phyloP scores from a whole-genome alignment of 2,888 invertebrate species.

The Zonitis immaculata region DNA sequence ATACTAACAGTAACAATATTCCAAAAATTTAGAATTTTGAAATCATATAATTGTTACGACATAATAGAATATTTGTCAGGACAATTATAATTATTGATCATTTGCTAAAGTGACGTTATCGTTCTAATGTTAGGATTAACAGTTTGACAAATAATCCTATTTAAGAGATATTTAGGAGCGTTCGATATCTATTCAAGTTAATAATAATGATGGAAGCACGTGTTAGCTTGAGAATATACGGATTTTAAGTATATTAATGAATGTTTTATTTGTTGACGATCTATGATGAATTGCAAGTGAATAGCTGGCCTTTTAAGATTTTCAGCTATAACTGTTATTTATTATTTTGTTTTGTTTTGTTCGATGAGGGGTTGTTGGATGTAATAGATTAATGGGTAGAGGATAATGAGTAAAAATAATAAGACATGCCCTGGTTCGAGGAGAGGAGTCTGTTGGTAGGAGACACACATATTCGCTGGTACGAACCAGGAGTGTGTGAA shows the following conservation, averaged over 20 bases:
- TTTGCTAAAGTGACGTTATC: background rate
- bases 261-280: background rate
- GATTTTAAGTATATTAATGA: conserved; percentile 1
- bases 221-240: conserved; percentile 7
- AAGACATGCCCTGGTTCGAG: conserved; percentile 90
- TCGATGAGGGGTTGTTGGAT: background rate
- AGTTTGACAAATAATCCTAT: background rate
- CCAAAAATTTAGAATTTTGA: too few species aligned
- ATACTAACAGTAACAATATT: too few species aligned
- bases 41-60: too few species aligned
- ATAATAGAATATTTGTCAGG: too few species aligned
- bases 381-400: background rate
- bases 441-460: conserved; percentile 74
- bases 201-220: background rate
- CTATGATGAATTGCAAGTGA: background rate
- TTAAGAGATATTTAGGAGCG: background rate
- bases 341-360: background rate
- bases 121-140: background rate
- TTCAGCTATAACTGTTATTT: conserved; percentile 17
- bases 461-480: conserved; percentile 89
- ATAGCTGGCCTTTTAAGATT: conserved; percentile 23
- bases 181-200: background rate
- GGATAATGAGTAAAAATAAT: conserved; percentile 48
- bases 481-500: conserved; percentile 96
- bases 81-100: background rate